Base-by-base conservation (phyloP, 2,888 invertebrate genomes). In the Pseudococcus longispinus region DNA sequence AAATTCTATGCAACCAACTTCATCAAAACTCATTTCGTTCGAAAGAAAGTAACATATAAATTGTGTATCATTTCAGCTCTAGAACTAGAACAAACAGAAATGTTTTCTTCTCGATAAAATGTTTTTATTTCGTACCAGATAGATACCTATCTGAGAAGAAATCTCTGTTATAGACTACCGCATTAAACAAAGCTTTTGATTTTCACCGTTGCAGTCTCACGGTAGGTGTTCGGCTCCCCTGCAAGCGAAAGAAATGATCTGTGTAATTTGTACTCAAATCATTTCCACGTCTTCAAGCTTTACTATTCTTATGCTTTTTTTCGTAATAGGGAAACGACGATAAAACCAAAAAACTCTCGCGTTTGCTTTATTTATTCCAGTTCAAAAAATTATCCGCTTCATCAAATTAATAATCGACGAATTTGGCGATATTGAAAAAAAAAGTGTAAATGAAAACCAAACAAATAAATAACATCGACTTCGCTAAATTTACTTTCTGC, bases 181-280 rank as follows among this genome's bases (percentile, higher is more conserved):
- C 32, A 51, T 55, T 60, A 84, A 84, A 55, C 51, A 84, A 84
- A 51, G 51, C 32, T 84, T 84, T 51, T 29, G 51, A 83, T 83
- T 83, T 83, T 83, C 83, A 46, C 51, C 51, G 46, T 55, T 83
- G 3, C 51, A 29, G 26, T 51, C 84, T 26, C 51, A 29, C 15
- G 29, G n/a, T 42, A 80, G 77, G 77, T 80, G 42, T 42, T 42
- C 13, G 11, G n/a, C 20, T 26, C 51, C 55, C 55, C 46, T 46
- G 42, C 60, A 60, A 60, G 32, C 32, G 80, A 80, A 86, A 70
- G 77, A 86, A 86, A 86, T 86, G 86, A 86, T 86, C 86, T 86
- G 86, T 86, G 86, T 86, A 86, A 86, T 86, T 86, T 80, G 29
- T 77, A 77, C 86, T 86, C 86, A 86, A 86, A 86, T 86, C 86